Evolutionary conservation across 2,797 vertebrate species (phyloP).

Genomic region (Pelochelys cantorii): DNA sequence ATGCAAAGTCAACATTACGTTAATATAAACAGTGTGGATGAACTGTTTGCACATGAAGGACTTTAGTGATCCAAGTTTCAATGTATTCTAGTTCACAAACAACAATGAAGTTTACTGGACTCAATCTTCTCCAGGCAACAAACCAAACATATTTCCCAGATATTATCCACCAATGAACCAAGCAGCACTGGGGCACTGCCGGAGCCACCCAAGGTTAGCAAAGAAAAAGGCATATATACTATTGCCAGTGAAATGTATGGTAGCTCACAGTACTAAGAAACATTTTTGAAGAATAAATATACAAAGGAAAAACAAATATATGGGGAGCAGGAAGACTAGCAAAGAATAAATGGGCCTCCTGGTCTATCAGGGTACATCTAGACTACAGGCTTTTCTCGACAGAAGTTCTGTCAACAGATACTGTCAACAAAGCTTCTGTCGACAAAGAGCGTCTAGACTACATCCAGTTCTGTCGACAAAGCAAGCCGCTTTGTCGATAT

Average conservation of each 20-base stretch:
- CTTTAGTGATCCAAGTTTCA: neutral
- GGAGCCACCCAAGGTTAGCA: neutral
- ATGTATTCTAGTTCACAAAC: neutral
- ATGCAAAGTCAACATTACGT: neutral
- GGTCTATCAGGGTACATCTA: neutral
- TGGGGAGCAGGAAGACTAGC: accelerated
- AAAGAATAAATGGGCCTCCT: neutral
- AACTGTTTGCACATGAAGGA: neutral
- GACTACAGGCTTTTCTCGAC: too few species aligned
- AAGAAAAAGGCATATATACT: neutral
- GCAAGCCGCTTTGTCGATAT: too few species aligned
- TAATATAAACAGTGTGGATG: neutral
- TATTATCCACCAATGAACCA: neutral
- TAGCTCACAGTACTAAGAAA: neutral
- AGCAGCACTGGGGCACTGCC: neutral
- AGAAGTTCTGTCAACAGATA: too few species aligned
- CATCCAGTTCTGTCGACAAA: too few species aligned
- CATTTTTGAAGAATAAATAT: neutral
- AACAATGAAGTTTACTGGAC: neutral
- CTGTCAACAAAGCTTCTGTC: too few species aligned
- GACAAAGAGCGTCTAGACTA: too few species aligned
- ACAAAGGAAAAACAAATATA: neutral
- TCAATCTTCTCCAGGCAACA: neutral
- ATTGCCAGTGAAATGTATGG: neutral
- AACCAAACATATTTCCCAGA: neutral